These are phyloP conservation scores for Saimiri boliviensis DNA, from an alignment of 2,113 vertebrate genomes.

Conservation along the genomic window DNA sequence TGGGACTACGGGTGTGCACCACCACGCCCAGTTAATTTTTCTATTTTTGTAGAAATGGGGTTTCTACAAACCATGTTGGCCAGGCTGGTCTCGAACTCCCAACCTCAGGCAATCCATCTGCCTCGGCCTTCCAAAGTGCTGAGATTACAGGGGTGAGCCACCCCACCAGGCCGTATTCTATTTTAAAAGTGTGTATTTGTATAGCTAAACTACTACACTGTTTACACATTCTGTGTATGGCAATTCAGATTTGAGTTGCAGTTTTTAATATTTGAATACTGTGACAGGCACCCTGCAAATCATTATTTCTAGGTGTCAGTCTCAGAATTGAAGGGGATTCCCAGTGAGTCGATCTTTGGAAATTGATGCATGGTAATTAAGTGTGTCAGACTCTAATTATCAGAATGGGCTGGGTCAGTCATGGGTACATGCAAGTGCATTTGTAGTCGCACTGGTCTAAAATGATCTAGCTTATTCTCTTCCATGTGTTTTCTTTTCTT, in stretches of 20 bases:
- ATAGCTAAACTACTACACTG: neutral
- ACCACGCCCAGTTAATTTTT: no score
- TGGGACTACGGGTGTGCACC: no score
- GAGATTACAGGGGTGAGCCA: no score
- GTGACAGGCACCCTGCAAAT: neutral
- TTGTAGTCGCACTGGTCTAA: no score
- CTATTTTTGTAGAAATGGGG: no score
- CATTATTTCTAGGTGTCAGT: neutral
- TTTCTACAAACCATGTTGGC: no score
- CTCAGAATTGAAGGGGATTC: neutral
- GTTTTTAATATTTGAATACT: neutral
- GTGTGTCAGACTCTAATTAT: neutral
- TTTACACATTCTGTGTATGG: no score
- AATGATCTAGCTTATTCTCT: neutral
- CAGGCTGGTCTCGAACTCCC: no score
- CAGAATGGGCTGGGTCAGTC: neutral
- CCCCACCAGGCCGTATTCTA: no score
- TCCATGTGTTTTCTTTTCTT: no score
- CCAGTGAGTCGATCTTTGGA: neutral
- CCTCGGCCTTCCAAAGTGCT: no score
- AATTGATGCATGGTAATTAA: fast-evolving
- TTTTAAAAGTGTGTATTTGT: neutral
- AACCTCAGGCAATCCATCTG: no score
- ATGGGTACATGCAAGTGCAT: neutral
- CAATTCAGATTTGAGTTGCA: neutral